A percentile compares a stretch with the other conserved stretches of the same genome.
Conservation (phyloP, 2,113 vertebrate species). For the Motacilla tschutschensis region DNA sequence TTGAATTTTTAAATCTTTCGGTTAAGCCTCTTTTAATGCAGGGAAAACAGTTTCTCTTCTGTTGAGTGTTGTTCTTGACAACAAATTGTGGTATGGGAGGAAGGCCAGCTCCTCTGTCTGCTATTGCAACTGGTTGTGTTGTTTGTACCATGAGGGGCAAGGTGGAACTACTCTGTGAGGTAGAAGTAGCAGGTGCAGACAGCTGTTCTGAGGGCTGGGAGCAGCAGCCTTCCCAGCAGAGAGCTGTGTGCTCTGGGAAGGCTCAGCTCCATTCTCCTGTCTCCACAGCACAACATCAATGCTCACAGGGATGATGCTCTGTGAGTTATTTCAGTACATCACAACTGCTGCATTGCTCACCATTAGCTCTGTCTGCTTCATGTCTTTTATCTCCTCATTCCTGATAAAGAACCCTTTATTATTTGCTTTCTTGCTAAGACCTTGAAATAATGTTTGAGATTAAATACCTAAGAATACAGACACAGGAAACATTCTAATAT, state of each 20-base stretch:
- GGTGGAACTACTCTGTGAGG: not conserved
- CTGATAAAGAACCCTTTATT: not conserved
- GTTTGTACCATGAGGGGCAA: not conserved
- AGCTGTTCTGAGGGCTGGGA: not conserved
- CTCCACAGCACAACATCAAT: not conserved
- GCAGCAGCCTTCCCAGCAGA: not conserved
- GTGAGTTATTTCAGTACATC: not conserved
- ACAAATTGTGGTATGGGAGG: not conserved
- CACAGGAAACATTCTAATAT: not conserved
- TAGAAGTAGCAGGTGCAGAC: not conserved
- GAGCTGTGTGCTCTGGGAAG: not conserved
- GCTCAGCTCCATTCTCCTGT: accelerated
- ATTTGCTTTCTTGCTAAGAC: not conserved
- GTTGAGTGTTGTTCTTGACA: not conserved
- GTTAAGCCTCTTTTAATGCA: not conserved
- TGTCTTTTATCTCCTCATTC: not conserved
- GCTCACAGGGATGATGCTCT: not conserved
- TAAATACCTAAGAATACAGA: not conserved
- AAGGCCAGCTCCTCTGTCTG: not conserved
- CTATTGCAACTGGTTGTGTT: not conserved
- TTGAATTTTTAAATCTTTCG: not conserved
- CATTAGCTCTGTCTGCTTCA: not conserved
- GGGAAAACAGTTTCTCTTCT: not conserved
- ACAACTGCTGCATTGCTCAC: not conserved
- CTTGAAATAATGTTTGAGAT: not conserved